phyloP scores from a whole-genome alignment of 2,797 vertebrate species.

The Mastacembelus armatus region DNA sequence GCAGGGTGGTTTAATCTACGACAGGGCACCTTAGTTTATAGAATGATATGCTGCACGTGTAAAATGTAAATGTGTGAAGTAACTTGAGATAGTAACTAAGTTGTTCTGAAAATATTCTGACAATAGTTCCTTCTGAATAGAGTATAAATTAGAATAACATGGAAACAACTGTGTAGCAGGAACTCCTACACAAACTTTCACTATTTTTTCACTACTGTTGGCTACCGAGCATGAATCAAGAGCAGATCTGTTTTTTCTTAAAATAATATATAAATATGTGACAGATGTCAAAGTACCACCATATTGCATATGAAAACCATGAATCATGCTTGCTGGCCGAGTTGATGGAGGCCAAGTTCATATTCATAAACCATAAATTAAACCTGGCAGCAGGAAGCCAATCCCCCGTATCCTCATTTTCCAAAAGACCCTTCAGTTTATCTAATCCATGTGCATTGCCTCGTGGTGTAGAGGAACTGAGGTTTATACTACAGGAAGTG shows the following conservation, averaged over 20 bases:
- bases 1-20: no score
- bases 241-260: no score
- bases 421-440: slow-evolving; percentile 36
- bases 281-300: neutral
- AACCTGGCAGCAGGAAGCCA: slow-evolving; percentile 40
- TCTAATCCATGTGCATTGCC: slow-evolving; percentile 50
- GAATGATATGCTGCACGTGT: no score
- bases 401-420: slow-evolving; percentile 35
- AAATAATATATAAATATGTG: no score
- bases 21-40: no score
- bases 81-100: neutral
- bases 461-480: slow-evolving; percentile 30
- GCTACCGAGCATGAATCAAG: no score
- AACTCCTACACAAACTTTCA: neutral
- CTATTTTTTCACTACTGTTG: no score
- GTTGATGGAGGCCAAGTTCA: slow-evolving; percentile 37
- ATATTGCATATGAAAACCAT: neutral
- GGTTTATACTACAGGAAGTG: no score
- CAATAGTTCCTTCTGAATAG: no score
- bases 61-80: neutral
- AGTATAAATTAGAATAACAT: neutral
- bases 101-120: no score
- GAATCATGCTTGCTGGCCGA: neutral
- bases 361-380: slow-evolving; percentile 61
- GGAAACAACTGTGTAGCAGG: neutral